phyloP scores from a whole-genome alignment of 2,888 invertebrate genomes.

The Buathra laborator region DNA sequence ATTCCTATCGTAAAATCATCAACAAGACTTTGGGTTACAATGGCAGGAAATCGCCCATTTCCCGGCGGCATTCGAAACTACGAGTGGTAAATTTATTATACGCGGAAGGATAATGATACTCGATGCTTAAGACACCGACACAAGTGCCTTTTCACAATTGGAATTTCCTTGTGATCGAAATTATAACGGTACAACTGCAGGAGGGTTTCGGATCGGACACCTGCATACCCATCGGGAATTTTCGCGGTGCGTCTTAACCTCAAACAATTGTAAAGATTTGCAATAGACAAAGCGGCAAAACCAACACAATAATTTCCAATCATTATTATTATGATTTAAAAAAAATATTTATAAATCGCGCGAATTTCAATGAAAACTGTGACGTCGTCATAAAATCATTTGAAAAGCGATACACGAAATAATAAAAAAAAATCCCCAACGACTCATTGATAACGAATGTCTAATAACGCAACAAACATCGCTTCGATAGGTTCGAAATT shows the following conservation, averaged over 20 bases:
- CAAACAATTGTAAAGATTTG: background rate
- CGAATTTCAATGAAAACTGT: background rate
- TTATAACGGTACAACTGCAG: conserved; percentile 1
- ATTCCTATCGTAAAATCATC: background rate
- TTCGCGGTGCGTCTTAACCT: background rate
- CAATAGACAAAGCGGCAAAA: background rate
- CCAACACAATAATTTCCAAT: background rate
- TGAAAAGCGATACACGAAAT: background rate
- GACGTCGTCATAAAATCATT: background rate
- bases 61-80: background rate
- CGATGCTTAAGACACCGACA: background rate
- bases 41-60: background rate
- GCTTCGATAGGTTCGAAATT: too few relatives aligned
- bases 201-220: background rate
- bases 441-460: too few relatives aligned
- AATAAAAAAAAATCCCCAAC: background rate
- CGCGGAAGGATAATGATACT: background rate
- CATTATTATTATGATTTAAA: too few relatives aligned
- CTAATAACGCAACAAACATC: too few relatives aligned
- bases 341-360: background rate
- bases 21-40: background rate
- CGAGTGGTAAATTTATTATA: background rate
- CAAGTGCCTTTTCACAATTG: background rate
- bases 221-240: background rate
- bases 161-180: conserved; percentile 8